phyloP scores from a whole-genome alignment of 2,888 invertebrate genomes.

The Hyposoter dolosus region DNA sequence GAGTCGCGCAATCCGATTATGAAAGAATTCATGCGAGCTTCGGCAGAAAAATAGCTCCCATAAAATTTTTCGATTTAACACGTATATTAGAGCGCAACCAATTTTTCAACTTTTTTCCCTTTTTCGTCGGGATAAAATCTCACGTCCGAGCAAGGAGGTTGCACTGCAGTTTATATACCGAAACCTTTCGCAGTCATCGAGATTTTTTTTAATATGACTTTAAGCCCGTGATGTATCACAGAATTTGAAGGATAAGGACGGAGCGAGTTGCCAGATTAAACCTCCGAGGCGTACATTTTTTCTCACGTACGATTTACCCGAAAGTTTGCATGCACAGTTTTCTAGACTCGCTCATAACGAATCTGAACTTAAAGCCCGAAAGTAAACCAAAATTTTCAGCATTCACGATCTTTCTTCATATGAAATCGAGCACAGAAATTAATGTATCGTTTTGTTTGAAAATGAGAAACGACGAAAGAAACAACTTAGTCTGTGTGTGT shows the following conservation, averaged over 20 bases:
- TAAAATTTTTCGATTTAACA: conserved; percentile 66
- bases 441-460: not conserved
- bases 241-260: not conserved
- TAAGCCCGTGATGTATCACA: conserved; percentile 1
- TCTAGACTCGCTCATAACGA: not conserved
- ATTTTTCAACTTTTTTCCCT: not conserved
- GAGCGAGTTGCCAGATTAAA: not conserved
- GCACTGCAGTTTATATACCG: conserved; percentile 1
- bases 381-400: not conserved
- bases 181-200: conserved; percentile 1
- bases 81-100: conserved; percentile 42
- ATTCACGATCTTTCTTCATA: not conserved
- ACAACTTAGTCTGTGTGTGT: no score
- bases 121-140: not conserved
- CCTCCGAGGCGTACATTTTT: not conserved
- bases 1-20: conserved; percentile 52
- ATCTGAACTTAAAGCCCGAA: not conserved
- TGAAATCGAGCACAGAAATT: not conserved
- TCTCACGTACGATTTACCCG: not conserved
- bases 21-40: conserved; percentile 63
- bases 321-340: not conserved
- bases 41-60: conserved; percentile 47
- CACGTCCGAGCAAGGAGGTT: not conserved
- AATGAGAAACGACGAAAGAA: no score
- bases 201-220: conserved; percentile 11